A percentile compares a stretch with the other conserved stretches of the same genome.
These are phyloP conservation scores for Trachythela sp. DNA, from an alignment of 64 coral and sea anemone species.

Conservation along the genomic window DNA sequence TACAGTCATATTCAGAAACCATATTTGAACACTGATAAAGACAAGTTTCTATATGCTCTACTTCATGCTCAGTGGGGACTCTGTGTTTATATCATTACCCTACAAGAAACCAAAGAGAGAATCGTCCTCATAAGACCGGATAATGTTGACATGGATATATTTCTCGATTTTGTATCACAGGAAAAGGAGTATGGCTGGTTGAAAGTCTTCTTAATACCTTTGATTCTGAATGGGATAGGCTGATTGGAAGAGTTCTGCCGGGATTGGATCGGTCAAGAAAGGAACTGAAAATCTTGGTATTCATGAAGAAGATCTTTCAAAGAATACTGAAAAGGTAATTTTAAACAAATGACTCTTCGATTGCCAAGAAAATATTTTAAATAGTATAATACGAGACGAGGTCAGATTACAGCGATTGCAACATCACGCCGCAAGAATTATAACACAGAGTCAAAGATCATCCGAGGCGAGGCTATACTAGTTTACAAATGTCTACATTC, in stretches of 20 bases:
- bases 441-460: no score
- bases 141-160: slow-evolving; percentile 9
- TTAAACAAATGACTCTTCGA: no score
- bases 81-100: slow-evolving; percentile 18
- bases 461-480: no score
- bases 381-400: no score
- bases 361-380: no score
- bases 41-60: slow-evolving; percentile 18
- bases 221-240: no score
- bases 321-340: no score
- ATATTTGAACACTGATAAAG: slow-evolving; percentile 19
- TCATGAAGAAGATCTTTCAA: no score
- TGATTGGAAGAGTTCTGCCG: slow-evolving; percentile 13
- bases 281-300: slow-evolving; percentile 17
- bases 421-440: no score
- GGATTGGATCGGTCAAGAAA: slow-evolving; percentile 30
- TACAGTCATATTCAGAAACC: background rate
- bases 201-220: background rate
- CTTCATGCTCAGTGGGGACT: slow-evolving; percentile 20
- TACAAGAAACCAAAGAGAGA: background rate
- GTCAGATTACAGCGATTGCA: no score
- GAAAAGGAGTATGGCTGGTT: slow-evolving; percentile 7
- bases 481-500: no score
- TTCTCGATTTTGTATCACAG: slow-evolving; percentile 28
- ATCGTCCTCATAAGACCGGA: slow-evolving; percentile 8